These are phyloP conservation scores for Heliocidaris erythrogramma DNA, from an alignment of 35 echinoderm and acorn worm genomes.

Conservation along the genomic window DNA sequence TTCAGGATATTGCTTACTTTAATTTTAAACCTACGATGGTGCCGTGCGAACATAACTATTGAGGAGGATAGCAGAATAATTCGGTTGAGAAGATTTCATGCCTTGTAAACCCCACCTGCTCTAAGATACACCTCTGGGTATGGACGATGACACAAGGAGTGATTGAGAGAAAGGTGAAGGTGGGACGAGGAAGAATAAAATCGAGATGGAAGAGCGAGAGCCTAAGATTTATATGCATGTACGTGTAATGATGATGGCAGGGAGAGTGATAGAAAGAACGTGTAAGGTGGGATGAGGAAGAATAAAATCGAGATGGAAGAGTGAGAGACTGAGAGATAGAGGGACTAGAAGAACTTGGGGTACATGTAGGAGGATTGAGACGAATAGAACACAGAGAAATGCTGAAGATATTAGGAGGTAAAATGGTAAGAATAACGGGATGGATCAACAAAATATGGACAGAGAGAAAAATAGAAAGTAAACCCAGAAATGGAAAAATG, in stretches of 20 bases:
- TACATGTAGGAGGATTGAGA: background rate
- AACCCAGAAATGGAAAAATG: background rate
- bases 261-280: background rate
- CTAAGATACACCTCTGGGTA: background rate
- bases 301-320: background rate
- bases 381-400: background rate
- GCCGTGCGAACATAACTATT: too few relatives aligned
- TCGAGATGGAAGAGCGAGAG: too few relatives aligned
- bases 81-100: constrained; percentile 19
- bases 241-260: background rate
- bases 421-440: background rate
- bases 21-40: too few relatives aligned
- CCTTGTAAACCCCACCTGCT: constrained; percentile 28
- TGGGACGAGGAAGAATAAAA: background rate
- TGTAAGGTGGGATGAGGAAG: background rate
- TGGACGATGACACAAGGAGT: background rate
- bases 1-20: too few relatives aligned
- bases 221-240: background rate
- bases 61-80: background rate
- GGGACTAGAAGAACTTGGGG: background rate
- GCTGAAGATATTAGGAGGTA: background rate
- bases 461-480: too few relatives aligned
- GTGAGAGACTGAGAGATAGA: background rate
- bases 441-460: too few relatives aligned
- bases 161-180: background rate